Evolutionary conservation across 2,797 vertebrate genomes (phyloP).

Genomic region (Dermochelys coriacea): DNA sequence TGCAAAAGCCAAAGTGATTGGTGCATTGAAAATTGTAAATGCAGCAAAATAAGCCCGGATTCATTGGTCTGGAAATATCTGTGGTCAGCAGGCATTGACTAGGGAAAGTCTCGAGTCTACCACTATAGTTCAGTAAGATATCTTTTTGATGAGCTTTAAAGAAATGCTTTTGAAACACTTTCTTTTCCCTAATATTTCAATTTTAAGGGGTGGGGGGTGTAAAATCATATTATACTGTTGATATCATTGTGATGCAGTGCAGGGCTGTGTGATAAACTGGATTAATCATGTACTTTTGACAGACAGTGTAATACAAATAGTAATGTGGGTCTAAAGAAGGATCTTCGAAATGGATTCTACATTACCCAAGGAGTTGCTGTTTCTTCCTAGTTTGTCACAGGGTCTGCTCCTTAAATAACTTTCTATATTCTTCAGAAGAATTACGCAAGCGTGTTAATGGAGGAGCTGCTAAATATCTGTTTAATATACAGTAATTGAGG

Average conservation of each 20-base stretch:
- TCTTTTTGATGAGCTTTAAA: not conserved
- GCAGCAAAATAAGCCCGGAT: not conserved
- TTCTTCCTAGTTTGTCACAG: not conserved
- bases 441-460: not conserved
- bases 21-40: not conserved
- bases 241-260: not conserved
- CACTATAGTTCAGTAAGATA: not conserved
- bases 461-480: not conserved
- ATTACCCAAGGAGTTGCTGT: not conserved
- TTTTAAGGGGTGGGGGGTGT: not conserved
- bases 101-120: accelerated
- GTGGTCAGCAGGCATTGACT: not conserved
- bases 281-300: not conserved
- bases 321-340: not conserved
- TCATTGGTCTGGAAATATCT: not conserved
- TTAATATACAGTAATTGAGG: not conserved
- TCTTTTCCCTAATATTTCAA: not conserved
- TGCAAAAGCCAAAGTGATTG: accelerated
- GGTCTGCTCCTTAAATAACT: not conserved
- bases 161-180: not conserved
- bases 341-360: not conserved
- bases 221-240: not conserved
- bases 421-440: not conserved
- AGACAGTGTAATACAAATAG: not conserved
- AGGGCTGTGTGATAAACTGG: not conserved